These are phyloP conservation scores for Diceros bicornis DNA, from an alignment of 2,797 vertebrate species.

Conservation along the genomic window DNA sequence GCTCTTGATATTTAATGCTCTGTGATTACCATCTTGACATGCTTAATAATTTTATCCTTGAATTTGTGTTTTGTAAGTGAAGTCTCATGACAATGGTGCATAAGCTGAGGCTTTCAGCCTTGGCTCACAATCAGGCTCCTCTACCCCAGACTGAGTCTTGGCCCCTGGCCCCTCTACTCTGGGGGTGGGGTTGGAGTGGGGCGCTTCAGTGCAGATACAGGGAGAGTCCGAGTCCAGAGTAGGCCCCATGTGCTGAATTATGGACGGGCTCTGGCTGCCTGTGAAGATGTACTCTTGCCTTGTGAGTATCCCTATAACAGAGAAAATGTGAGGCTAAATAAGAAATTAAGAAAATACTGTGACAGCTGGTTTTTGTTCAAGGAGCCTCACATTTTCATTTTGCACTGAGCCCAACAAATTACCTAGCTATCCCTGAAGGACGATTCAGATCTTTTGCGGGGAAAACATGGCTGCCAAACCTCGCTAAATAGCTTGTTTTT, in stretches of 20 bases:
- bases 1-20: neutral
- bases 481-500: neutral
- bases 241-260: neutral
- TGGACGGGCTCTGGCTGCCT: neutral
- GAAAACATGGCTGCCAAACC: neutral
- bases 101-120: neutral
- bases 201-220: neutral
- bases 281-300: neutral
- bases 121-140: neutral
- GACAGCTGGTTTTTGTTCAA: neutral
- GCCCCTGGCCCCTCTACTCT: neutral
- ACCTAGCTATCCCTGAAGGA: neutral
- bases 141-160: neutral
- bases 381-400: neutral
- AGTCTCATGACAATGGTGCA: neutral
- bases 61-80: neutral
- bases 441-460: neutral
- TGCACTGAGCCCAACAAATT: neutral
- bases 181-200: accelerated
- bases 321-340: neutral
- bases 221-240: neutral
- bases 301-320: neutral
- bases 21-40: neutral
- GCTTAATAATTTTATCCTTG: neutral
- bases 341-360: neutral